Conservation (phyloP, 2,888 invertebrate genomes). For the Nowickia ferox region DNA sequence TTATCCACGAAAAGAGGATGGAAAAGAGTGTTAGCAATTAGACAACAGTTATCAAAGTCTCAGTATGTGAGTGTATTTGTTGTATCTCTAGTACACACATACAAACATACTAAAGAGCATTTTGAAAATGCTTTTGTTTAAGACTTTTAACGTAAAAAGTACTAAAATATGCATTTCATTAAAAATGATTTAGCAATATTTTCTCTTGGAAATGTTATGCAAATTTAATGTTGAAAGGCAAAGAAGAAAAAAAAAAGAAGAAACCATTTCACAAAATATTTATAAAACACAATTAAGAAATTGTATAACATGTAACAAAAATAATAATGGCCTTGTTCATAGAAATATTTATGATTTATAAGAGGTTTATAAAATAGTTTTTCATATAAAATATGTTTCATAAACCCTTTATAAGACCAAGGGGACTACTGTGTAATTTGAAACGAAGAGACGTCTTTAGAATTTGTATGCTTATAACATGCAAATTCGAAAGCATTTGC, state of each 20-base stretch:
- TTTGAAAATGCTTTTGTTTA: background rate
- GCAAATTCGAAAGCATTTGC: too few relatives aligned
- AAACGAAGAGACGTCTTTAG: too few relatives aligned
- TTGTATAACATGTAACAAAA: background rate
- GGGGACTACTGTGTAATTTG: too few relatives aligned
- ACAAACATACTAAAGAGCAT: slow-evolving; percentile 1
- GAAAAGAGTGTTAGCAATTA: slow-evolving; percentile 12
- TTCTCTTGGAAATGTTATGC: slow-evolving; percentile 53
- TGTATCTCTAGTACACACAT: background rate
- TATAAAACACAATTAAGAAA: slow-evolving; percentile 2
- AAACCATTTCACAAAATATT: slow-evolving; percentile 27
- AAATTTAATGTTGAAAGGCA: slow-evolving; percentile 45
- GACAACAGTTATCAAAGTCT: background rate
- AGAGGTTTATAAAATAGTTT: too few relatives aligned
- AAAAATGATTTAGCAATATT: slow-evolving; percentile 61
- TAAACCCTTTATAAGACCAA: too few relatives aligned
- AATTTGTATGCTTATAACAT: too few relatives aligned
- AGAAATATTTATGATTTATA: background rate
- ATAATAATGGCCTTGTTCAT: background rate
- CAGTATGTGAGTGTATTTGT: background rate
- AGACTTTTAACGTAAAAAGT: slow-evolving; percentile 57
- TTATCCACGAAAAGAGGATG: background rate
- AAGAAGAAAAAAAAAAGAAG: background rate
- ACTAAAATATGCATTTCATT: slow-evolving; percentile 66
- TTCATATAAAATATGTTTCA: too few relatives aligned